phyloP scores from a whole-genome alignment of 2,113 vertebrate species.

The Oreochromis aureus region DNA sequence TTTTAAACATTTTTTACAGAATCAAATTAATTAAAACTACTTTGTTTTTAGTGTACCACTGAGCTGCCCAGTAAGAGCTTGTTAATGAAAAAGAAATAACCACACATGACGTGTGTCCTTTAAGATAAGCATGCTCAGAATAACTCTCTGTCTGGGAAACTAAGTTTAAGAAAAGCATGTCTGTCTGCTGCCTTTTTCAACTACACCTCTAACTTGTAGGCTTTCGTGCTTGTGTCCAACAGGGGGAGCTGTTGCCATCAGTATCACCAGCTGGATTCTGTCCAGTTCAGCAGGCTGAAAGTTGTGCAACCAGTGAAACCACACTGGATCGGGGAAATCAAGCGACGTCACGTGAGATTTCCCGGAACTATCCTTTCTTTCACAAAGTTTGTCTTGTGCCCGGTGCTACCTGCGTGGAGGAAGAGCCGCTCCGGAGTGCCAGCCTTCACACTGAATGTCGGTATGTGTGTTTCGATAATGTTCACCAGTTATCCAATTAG shows the following conservation, averaged over 20 bases:
- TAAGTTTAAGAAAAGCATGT: too few species aligned
- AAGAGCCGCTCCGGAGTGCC: not conserved
- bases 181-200: too few species aligned
- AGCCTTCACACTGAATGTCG: constrained; percentile 4
- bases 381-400: not conserved
- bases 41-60: not conserved
- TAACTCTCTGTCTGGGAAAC: too few species aligned
- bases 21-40: not conserved
- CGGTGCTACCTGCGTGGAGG: not conserved
- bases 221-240: not conserved
- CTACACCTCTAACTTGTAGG: too few species aligned
- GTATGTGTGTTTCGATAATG: constrained; percentile 31
- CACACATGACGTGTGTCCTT: too few species aligned
- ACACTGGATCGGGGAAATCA: not conserved
- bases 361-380: constrained; percentile 26
- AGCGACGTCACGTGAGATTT: constrained; percentile 33
- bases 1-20: not conserved
- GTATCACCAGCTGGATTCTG: not conserved
- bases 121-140: too few species aligned
- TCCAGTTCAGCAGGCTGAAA: not conserved
- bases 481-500: not conserved
- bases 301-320: constrained; percentile 60
- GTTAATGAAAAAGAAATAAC: not conserved
- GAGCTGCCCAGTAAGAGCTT: not conserved
- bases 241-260: constrained; percentile 54